Base-by-base conservation (phyloP, 2,113 vertebrate species). In the Oreochromis spilurus region DNA sequence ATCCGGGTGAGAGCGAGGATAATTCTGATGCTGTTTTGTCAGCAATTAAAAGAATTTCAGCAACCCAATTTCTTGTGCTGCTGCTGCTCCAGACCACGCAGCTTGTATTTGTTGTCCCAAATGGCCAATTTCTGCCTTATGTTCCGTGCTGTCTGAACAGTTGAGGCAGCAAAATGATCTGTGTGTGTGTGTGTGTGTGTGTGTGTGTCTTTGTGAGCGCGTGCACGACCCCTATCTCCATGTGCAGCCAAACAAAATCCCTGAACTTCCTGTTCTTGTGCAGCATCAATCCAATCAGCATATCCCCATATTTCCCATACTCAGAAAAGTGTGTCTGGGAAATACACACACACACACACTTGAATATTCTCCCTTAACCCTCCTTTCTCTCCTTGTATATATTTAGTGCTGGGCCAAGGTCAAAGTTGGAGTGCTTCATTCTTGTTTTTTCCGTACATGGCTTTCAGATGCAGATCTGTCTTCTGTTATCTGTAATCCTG, bases 121-220 rank as follows among this genome's bases (percentile, higher is more conserved):
- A 93, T 91, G 94, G 86, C 92, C 93, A 94, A 94, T 95, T 94
- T 93, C 91, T 93, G 89, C 92, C 90, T 89, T 94, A 90, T 94
- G 92, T 84, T 94, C 85, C 57, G 81, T 38, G 65, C 91, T 89
- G 87, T 91, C 84, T 91, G 86, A 95, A 89, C 85, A 88, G 91
- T 88, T 79, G 89, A 93, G 83, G 88, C 93, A 91, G 94, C 91
- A 93, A 86, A 93, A 92, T 92, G 93, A 89, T 90, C 43, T 24
- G 45, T 79, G 57, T 84, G 60, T 79, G 29, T 79, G 75, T 72
- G 77, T 78, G 77, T 78, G 75, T 84, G 21, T 81, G 16, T 67
- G 80, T 83, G 79, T 83, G 45, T 54, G 26, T 50, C 36, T 81
- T 62, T 86, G 86, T 83, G 36, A 17, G 40, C 43, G 77, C 12